Evolutionary conservation across 2,797 vertebrate genomes (phyloP), one percentile per base, ranked within the genome.

Genomic region (Nasua narica): DNA sequence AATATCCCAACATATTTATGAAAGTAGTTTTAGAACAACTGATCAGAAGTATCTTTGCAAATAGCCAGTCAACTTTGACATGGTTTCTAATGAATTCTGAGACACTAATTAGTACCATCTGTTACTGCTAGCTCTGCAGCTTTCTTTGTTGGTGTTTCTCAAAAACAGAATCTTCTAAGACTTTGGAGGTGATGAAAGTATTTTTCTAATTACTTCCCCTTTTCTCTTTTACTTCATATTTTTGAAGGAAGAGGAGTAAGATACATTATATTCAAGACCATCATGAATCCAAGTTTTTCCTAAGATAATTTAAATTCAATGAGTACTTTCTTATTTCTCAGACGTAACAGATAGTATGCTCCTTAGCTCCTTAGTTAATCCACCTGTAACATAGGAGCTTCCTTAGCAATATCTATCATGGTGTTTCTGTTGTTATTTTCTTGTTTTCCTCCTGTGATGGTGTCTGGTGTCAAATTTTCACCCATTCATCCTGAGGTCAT

Each of bases 81-180:
- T 82, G 48, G 13, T 90, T 95, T 94, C 67, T 81, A 78, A 2
- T 83, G 76, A 88, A 82, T 85, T 78, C 40, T 79, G 67, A 90
- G 21, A 78, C 79, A 40, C 54, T 97, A 77, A 85, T 95, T 96
- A 84, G 50, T 83, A 62, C 56, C 90, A 65, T 96, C 65, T 94
- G 87, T 93, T 96, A 89, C 3, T 85, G 11, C 62, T 15, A 18
- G 7, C 84, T 54, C 32, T 62, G 23, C 76, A 25, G 0, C 27
- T 90, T 97, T 65, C 48, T 92, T 93, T 50, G 14, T 50, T 95
- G 65, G 78, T 79, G 11, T 50, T 65, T 94, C 52, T 94, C n/a
- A 94, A 89, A 93, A 81, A 62, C 27, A 58, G 67, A 78, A 58
- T 16, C n/a, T 9, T 65, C 84, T 93, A 82, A 93, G 32, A 52